Evolutionary conservation across 2,797 vertebrate species (phyloP).

Genomic region (Ctenopoma kingsleyae): DNA sequence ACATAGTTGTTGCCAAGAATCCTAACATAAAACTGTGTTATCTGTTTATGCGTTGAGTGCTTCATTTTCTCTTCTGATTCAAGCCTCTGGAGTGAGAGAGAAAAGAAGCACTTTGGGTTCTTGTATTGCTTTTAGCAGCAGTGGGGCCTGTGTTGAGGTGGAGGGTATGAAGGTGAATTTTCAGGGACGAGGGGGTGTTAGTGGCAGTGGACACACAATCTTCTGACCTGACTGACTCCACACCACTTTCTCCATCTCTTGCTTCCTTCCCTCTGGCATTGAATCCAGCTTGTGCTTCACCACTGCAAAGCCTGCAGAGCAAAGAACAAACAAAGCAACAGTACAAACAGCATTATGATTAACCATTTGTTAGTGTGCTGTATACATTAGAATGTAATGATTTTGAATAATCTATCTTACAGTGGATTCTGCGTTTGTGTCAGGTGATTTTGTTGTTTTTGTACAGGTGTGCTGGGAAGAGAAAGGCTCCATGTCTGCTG

Average conservation of each 20-base stretch:
- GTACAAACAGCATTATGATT: neutral
- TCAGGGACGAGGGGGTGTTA: conserved; percentile 23
- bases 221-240: conserved; percentile 32
- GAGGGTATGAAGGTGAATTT: conserved; percentile 72
- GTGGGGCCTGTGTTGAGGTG: conserved; percentile 45
- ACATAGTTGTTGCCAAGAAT: neutral
- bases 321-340: conserved; percentile 11
- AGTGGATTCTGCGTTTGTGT: conserved; percentile 21
- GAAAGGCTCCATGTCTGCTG: conserved; percentile 64
- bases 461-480: conserved; percentile 15
- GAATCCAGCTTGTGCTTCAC: conserved; percentile 23
- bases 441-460: conserved; percentile 8
- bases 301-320: conserved; percentile 50
- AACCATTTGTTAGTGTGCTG: conserved; percentile 1
- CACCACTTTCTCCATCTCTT: conserved; percentile 31
- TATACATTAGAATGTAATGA: neutral
- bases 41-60: neutral
- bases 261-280: conserved; percentile 29
- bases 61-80: conserved; percentile 66
- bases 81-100: conserved; percentile 23
- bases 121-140: conserved; percentile 34
- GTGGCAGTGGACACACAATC: conserved; percentile 28
- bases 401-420: conserved; percentile 48
- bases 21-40: neutral
- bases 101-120: conserved; percentile 24